phyloP scores from a whole-genome alignment of 2,888 invertebrate genomes.

The Coelogynopora nodosa region DNA sequence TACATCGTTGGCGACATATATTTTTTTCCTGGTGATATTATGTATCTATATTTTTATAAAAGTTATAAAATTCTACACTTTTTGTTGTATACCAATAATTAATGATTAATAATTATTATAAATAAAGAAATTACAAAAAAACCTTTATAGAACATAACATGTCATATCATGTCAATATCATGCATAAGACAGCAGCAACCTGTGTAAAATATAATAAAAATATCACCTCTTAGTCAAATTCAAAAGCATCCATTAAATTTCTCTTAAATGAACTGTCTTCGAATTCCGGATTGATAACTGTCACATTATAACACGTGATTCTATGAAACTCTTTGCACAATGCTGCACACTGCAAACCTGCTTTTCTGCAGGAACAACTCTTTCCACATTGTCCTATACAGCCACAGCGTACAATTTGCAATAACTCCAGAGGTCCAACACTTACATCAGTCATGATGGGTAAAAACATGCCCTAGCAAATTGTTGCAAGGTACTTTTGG shows the following conservation, averaged over 20 bases:
- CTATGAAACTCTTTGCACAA: not conserved
- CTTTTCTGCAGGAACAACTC: not conserved
- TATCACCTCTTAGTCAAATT: no score
- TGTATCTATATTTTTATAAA: no score
- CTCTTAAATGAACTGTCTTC: not conserved
- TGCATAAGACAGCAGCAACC: not conserved
- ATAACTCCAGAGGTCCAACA: conserved; percentile 26
- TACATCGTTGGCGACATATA: no score
- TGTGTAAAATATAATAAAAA: conserved; percentile 16
- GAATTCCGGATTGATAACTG: not conserved
- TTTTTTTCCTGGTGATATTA: no score
- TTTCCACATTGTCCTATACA: not conserved
- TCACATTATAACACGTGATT: not conserved
- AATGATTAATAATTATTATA: no score
- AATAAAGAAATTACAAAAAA: no score
- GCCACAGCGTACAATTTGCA: not conserved
- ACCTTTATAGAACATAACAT: no score
- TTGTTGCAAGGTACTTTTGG: no score
- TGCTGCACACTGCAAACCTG: not conserved
- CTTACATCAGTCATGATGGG: no score
- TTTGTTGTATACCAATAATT: no score
- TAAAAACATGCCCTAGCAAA: no score
- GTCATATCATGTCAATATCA: not conserved
- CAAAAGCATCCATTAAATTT: conserved; percentile 23
- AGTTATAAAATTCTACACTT: no score